Percentiles rank a stretch among this genome's conserved stretches.
phyloP scores from a whole-genome alignment of 2,113 vertebrate genomes.

The Crocuta crocuta region DNA sequence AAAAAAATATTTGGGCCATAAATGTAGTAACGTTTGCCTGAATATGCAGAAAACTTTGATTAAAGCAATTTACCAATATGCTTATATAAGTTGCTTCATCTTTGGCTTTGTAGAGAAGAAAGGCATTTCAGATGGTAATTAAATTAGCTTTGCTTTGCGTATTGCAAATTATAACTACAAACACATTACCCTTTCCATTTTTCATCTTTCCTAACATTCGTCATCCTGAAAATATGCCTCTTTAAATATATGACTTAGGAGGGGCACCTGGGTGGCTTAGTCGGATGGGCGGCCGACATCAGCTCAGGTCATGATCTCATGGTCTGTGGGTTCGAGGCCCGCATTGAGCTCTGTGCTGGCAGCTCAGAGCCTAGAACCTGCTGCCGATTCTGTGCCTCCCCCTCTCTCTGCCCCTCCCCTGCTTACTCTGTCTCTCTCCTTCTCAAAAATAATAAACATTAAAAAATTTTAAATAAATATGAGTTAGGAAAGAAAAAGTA shows the following conservation, averaged over 20 bases:
- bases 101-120: constrained; percentile 42
- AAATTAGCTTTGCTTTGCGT: constrained; percentile 28
- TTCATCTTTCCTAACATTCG: constrained; percentile 14
- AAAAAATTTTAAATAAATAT: too few species aligned
- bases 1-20: background rate
- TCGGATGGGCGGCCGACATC: too few species aligned
- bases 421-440: too few species aligned
- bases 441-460: too few species aligned
- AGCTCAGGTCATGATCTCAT: too few species aligned
- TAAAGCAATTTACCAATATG: constrained; percentile 47
- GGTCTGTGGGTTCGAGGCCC: too few species aligned
- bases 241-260: background rate
- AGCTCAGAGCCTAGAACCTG: too few species aligned
- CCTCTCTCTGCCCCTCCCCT: too few species aligned
- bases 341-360: too few species aligned
- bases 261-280: too few species aligned
- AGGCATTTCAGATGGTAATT: constrained; percentile 52
- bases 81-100: constrained; percentile 47
- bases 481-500: background rate
- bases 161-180: constrained; percentile 48
- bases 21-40: background rate
- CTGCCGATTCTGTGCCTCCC: too few species aligned
- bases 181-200: constrained; percentile 24
- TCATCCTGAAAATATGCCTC: constrained; percentile 3
- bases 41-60: constrained; percentile 55